Base-by-base conservation (phyloP, 2,888 invertebrate genomes). In the Papilio protenor region DNA sequence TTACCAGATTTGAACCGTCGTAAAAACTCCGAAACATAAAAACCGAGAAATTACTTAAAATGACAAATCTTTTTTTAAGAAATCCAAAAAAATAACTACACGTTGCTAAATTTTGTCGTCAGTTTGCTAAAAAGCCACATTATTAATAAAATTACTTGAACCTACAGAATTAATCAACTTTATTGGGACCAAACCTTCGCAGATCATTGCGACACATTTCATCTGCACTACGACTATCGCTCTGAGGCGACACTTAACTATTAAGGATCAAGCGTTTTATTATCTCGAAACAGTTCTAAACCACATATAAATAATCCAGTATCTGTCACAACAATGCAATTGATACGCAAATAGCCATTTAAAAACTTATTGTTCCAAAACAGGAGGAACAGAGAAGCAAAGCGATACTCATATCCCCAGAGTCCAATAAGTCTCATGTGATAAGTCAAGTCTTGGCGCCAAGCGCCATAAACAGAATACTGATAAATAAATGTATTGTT, bases 401-500 rank as follows among this genome's bases (percentile, higher is more conserved):
- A 64, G 4, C 64, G 64, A 33, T 23, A 61, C 59, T 14, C 23
- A 14, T 61, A 27, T 66, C 66, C 45, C 66, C 2, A 40, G 66
- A 66, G 66, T 66, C 40, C 40, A n/a, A 40, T 45, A 12, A 2
- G 66, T 66, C 66, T 66, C 40, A 2, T 21, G n/a, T 45, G 66
- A 40, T 40, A 40, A 18, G 66, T n/a, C n/a, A 66, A 45, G 14
- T 61, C 61, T 61, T 61, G 12, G 66, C 66, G 66, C 66, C 66
- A 66, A 64, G 66, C 16, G 45, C 45, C n/a, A n/a, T 66, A n/a
- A 40, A n/a, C 40, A 66, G 66, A 66, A 66, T 45, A n/a, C 66
- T n/a, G 66, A 66, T 66, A 66, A 66, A 45, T 18, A 64, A 33
- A n/a, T n/a, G 66, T 40, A 66, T 66, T 66, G 66, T 66, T 66